Evolutionary conservation across 1,140 invertebrate genomes (phyloP), one percentile per base, ranked within the genome.

Genomic region (Leptonema lineaticorne): DNA sequence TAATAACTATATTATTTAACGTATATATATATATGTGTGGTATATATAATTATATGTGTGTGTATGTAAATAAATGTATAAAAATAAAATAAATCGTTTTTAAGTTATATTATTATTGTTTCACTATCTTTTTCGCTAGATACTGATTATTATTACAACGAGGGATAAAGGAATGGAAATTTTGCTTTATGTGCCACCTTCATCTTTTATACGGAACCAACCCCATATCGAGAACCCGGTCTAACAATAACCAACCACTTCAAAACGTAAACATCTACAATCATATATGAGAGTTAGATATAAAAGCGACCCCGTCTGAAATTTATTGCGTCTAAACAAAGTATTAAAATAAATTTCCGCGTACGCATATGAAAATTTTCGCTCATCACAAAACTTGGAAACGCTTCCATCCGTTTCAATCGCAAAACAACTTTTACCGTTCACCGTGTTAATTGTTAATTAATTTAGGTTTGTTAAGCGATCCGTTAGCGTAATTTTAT

Each of bases 161-260:
- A 37, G 63, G 70, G 70, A 72, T 72, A 72, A 72, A 66, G 70
- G 62, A 69, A 69, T 69, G 63, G 67, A 59, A 68, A 66, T 69
- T 69, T 72, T 72, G 70, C 67, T 72, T 72, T 72, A 72, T 72
- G 46, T 69, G 28, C 63, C 67, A 69, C 57, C 48, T 37, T 50
- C 66, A 64, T 68, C 58, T 59, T 63, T 67, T 50, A 59, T 33
- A 56, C 26, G 27, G n/a, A n/a, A n/a, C n/a, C 53, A 58, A 27
- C 41, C 50, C 62, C 46, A n/a, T 5, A 18, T 24, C 58, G 29
- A 18, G 11, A 28, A 28, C 59, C 9, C 63, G 14, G 74, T 86
- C 88, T 78, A 82, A 83, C 74, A 75, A 78, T 69, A 78, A 73
- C 78, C 79, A 77, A 78, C 78, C 76, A 76, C 74, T 74, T 74